Conservation (phyloP, 2,888 invertebrate genomes). For the Piscicola geometra region DNA sequence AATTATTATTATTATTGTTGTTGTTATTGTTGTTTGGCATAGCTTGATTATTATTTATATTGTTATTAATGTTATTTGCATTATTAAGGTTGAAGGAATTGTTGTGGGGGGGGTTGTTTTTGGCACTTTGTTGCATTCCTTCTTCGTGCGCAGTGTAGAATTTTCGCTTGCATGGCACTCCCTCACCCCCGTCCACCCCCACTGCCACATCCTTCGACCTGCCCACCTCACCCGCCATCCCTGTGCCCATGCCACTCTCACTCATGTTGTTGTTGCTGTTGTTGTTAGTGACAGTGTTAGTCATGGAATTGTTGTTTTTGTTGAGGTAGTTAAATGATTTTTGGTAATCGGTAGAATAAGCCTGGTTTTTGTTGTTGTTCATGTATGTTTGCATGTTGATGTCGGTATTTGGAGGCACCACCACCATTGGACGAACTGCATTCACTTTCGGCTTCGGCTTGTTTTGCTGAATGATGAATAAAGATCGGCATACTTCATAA, state of each 20-base stretch:
- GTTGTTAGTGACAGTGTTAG: not conserved
- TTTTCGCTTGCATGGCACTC: too few relatives aligned
- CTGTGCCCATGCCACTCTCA: not conserved
- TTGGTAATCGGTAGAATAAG: not conserved
- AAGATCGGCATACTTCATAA: not conserved
- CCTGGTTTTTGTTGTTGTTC: conserved; percentile 13
- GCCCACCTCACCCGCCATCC: not conserved
- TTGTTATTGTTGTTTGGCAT: not conserved
- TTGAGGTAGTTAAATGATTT: not conserved
- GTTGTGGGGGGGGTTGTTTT: too few relatives aligned
- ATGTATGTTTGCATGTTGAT: not conserved
- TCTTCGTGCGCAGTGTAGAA: too few relatives aligned
- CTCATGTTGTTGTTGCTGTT: not conserved
- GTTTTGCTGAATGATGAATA: not conserved
- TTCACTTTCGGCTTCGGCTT: conserved; percentile 34
- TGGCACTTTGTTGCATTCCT: too few relatives aligned
- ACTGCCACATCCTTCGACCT: not conserved
- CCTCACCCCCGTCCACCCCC: too few relatives aligned
- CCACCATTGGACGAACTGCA: conserved; percentile 31
- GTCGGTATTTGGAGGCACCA: conserved; percentile 12
- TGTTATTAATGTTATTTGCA: not conserved
- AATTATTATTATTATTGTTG: not conserved
- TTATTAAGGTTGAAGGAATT: too few relatives aligned
- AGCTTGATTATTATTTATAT: not conserved
- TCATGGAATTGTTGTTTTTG: too few relatives aligned